phyloP scores from a whole-genome alignment of 2,113 vertebrate genomes.

The Rhabdomys dilectus region DNA sequence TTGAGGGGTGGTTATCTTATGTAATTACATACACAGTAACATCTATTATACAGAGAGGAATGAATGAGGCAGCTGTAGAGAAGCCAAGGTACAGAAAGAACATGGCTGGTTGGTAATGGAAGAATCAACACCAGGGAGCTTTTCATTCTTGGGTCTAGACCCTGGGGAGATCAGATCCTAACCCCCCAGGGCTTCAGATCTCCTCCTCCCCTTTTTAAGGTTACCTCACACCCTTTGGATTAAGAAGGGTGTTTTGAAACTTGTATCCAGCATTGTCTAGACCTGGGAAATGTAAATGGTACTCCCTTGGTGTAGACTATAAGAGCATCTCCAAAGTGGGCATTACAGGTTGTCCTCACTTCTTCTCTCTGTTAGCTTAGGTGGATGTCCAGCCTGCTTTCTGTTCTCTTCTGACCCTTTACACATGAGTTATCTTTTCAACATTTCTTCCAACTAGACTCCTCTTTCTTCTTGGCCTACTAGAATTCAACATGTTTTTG shows the following conservation, averaged over 20 bases:
- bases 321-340: too few relatives aligned
- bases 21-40: not conserved
- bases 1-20: not conserved
- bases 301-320: not conserved
- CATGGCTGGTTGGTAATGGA: accelerated
- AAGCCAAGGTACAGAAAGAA: not conserved
- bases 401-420: not conserved
- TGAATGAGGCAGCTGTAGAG: not conserved
- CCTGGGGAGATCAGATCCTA: not conserved
- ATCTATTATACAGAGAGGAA: not conserved
- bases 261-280: not conserved
- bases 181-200: not conserved
- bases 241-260: slow-evolving; percentile 18
- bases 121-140: not conserved
- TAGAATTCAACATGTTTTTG: not conserved
- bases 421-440: not conserved
- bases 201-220: not conserved
- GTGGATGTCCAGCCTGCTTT: not conserved
- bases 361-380: not conserved
- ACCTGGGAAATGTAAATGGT: not conserved
- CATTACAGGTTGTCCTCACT: not conserved
- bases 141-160: not conserved
- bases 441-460: not conserved
- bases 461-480: not conserved
- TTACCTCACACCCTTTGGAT: not conserved